Base-by-base conservation (phyloP, 2,797 vertebrate species). In the Malacoraja senta region DNA sequence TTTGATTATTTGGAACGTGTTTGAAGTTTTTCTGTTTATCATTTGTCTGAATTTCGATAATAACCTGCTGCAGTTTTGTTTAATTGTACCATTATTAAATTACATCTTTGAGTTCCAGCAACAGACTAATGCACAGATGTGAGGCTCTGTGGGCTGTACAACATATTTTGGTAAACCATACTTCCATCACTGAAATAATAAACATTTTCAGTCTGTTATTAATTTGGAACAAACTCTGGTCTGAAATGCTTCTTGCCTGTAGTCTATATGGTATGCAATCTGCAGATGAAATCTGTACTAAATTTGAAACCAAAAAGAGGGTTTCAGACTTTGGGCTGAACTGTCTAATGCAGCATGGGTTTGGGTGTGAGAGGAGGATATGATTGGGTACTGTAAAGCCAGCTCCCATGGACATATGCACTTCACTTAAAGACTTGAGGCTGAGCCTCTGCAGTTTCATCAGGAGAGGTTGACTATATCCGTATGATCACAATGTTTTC, bases 171-270 rank as follows among this genome's bases (percentile, higher is more conserved):
- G 35, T 83, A 6, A n/a, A 77, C 26, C n/a, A 77, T 77, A 77
- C 76, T 26, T 77, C 26, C 29, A 77, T 32, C 29, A n/a, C 2
- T 77, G 26, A 83, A 38, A 58, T 53, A 83, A 83, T 83, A 83
- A 83, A 83, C 80, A 86, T 86, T 86, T 86, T 86, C 8, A 15
- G 83, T 65, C 83, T 19, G 61, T 84, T 61, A 15, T 88, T 88
- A 13, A 88, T 65, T 88, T 88, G 29, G 65, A 88, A 35, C 61
- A 68, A 88, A 65, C 58, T 21, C 9, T 88, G 84, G 79, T 21
- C 19, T 81, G 79, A 71, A 71, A 19, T 71, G 68, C 68, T 71
- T 71, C 19, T 71, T 71, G 68, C 13, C 2, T 71, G 19, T 71
- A 19, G 68, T 71, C 68, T 71, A 19, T 15, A 2, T 71, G 13